Percentiles rank a stretch among this genome's conserved stretches.
These are phyloP conservation scores for Thera britannica DNA, from an alignment of 2,888 invertebrate genomes.

Conservation along the genomic window DNA sequence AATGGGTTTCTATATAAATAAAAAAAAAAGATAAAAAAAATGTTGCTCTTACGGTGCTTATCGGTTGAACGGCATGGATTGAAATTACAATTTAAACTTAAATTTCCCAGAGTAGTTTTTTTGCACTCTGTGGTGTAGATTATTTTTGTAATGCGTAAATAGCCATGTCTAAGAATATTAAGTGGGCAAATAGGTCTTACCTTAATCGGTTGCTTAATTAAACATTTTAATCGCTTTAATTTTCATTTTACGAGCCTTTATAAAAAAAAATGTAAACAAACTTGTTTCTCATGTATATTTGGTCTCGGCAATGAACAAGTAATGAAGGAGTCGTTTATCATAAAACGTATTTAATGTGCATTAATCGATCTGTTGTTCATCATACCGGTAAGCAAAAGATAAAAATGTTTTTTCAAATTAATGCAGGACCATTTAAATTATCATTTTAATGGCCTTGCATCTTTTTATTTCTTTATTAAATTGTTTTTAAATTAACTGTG, in stretches of 20 bases:
- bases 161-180: slow-evolving; percentile 13
- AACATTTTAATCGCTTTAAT: slow-evolving; percentile 16
- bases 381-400: neutral
- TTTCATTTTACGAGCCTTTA: slow-evolving; percentile 12
- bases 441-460: neutral
- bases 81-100: neutral
- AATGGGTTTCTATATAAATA: no score
- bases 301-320: slow-evolving; percentile 8
- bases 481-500: neutral
- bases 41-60: no score
- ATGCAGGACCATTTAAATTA: neutral
- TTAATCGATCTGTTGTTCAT: slow-evolving; percentile 1
- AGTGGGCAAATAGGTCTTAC: slow-evolving; percentile 13
- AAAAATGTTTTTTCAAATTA: neutral
- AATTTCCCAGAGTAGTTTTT: neutral
- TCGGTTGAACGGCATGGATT: neutral
- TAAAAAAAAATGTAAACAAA: slow-evolving; percentile 12
- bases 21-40: no score
- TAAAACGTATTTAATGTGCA: slow-evolving; percentile 11
- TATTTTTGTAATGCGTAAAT: slow-evolving; percentile 18
- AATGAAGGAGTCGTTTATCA: slow-evolving; percentile 16
- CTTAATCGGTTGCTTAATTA: slow-evolving; percentile 23
- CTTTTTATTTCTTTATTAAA: neutral
- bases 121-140: neutral
- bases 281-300: slow-evolving; percentile 5